Base-by-base conservation (phyloP, 2,797 vertebrate species). In the Anguilla anguilla region DNA sequence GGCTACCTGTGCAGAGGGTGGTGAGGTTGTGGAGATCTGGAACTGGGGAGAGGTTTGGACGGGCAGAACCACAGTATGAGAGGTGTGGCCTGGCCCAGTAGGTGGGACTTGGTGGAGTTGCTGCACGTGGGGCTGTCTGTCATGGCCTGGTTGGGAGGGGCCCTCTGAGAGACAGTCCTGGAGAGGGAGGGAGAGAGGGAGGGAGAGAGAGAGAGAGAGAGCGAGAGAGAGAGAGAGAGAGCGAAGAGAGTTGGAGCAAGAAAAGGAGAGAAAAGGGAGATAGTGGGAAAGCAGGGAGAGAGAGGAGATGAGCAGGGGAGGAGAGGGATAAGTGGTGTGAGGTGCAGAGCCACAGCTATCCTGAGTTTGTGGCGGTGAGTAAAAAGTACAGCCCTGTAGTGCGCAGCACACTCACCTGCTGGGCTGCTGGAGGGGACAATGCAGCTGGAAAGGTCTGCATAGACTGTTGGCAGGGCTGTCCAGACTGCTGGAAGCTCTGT, bases 21-120 rank as follows among this genome's bases (percentile, higher is more conserved):
- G 39, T 17, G 43, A 39, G 93, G 96, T 94, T 91, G 95, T 94
- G 91, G 90, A 90, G 87, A 95, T 94, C 89, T 95, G 95, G 43
- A 96, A 93, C 59, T 95, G 35, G 13, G 46, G 91, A 87, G 89
- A 25, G 67, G 85, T 13, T 46, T 83, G 86, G 53, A 86, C 89
- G 64, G 86, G 74, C 83, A 88, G 88, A n/a, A 9, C 25, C 79
- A 82, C 43, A 13, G 88, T 67, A 83, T 88, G 83, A 11, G 87
- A 51, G n/a, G 87, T 51, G 46, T 55, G 67, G 85, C 86, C 87
- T 43, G 89, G 83, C 55, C 91, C 55, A 17, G 86, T 85, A 61
- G 91, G 51, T n/a, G 69, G 51, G 49, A 89, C 53, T n/a, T 90
- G 91, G 69, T 88, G 88, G 19, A 90, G 77, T 67, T 91, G 87